Percentiles rank a stretch among this genome's conserved stretches.
Evolutionary conservation across 2,888 invertebrate genomes (phyloP).

Genomic region (Euzetes globulus): DNA sequence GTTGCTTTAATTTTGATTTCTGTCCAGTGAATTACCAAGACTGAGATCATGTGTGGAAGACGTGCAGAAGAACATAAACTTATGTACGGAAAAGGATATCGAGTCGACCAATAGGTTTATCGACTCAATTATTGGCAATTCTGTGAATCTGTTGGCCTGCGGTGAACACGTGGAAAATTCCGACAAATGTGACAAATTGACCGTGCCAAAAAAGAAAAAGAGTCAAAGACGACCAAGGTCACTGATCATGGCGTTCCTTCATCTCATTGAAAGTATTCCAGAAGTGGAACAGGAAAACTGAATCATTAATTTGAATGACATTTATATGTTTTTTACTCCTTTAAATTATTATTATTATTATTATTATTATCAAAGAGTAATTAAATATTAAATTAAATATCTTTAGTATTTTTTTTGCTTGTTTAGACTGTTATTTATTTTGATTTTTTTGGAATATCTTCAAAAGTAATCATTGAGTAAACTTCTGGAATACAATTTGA

Average conservation of each 20-base stretch:
- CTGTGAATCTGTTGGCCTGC: conserved; percentile 10
- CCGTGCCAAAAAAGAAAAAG: conserved; percentile 1
- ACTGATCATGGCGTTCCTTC: conserved; percentile 5
- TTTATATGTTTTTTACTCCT: not conserved
- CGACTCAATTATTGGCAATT: conserved; percentile 10
- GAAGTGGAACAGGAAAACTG: conserved; percentile 6
- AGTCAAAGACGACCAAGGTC: not conserved
- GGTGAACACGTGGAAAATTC: not conserved
- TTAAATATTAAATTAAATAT: not conserved
- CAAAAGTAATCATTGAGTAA: too few relatives aligned
- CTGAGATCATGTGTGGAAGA: conserved; percentile 8
- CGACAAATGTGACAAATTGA: not conserved
- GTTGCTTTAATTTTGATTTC: too few relatives aligned
- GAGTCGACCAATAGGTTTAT: conserved; percentile 11
- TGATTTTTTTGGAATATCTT: too few relatives aligned
- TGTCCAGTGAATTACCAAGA: not conserved
- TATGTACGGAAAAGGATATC: conserved; percentile 1
- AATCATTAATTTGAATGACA: too few relatives aligned
- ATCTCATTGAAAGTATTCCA: conserved; percentile 9
- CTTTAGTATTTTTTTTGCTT: not conserved
- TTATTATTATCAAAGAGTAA: not conserved
- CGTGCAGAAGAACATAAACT: not conserved
- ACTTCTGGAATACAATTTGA: too few relatives aligned
- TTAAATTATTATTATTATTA: not conserved
- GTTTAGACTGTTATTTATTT: not conserved